Evolutionary conservation across 2,888 invertebrate species (phyloP).

Genomic region (Amiota minor): DNA sequence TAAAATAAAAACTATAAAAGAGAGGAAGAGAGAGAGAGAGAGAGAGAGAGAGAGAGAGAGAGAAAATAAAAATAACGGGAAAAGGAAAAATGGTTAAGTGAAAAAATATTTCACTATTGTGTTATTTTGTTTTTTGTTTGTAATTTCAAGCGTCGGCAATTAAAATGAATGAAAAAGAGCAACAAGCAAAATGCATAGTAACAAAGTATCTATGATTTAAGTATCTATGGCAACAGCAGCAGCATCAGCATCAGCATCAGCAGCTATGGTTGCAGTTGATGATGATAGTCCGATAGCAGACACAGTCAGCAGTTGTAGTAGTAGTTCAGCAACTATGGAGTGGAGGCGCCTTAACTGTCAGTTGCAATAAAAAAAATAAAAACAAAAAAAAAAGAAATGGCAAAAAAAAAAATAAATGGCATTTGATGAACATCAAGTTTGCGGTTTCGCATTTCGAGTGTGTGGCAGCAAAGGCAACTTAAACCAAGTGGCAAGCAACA

Average conservation of each 20-base stretch:
- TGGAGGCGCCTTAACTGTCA: no score
- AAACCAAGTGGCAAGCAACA: slow-evolving; percentile 45
- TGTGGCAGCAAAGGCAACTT: slow-evolving; percentile 35
- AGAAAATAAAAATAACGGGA: background rate
- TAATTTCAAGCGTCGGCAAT: no score
- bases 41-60: background rate
- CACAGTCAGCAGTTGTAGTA: background rate
- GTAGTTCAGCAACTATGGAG: background rate
- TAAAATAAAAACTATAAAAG: slow-evolving; percentile 37
- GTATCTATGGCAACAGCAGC: background rate
- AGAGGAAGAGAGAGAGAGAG: background rate
- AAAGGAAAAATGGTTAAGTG: background rate
- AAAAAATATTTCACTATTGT: no score
- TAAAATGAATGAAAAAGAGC: background rate
- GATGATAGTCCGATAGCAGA: slow-evolving; percentile 7
- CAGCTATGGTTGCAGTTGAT: slow-evolving; percentile 19
- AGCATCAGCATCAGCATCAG: background rate
- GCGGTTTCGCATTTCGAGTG: no score
- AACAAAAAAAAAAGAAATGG: background rate
- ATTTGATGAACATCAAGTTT: no score
- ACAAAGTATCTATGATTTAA: slow-evolving; percentile 4
- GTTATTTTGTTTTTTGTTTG: no score
- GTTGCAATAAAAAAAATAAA: background rate
- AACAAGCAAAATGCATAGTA: background rate
- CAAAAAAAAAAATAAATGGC: no score